Percentiles rank a stretch among this genome's conserved stretches.
Conservation (phyloP, 2,113 vertebrate species). For the Alosa alosa region DNA sequence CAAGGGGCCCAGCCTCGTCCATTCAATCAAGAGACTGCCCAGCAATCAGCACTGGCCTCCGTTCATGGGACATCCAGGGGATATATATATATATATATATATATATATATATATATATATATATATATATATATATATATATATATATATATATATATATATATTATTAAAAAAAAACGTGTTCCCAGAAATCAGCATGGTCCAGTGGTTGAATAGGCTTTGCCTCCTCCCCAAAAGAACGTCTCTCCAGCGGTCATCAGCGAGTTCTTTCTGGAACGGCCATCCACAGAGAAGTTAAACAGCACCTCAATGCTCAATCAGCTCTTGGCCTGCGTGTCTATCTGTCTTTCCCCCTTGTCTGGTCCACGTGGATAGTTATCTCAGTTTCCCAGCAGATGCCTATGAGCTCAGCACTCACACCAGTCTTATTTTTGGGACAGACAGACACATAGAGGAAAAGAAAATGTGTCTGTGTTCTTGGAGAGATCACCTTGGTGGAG, state of each 20-base stretch:
- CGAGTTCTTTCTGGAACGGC: slow-evolving; percentile 50
- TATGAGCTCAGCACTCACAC: not conserved
- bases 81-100: slow-evolving; percentile 29
- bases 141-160: too few relatives aligned
- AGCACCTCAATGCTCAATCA: slow-evolving; percentile 60
- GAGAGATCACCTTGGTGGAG: not conserved
- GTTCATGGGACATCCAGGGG: slow-evolving; percentile 65
- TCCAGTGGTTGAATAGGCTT: slow-evolving; percentile 51
- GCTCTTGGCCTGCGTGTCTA: slow-evolving; percentile 23
- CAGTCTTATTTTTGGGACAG: not conserved
- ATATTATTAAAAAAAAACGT: slow-evolving; percentile 36
- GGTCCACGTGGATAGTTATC: not conserved
- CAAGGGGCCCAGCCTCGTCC: slow-evolving; percentile 43
- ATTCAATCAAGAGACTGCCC: slow-evolving; percentile 67
- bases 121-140: too few relatives aligned
- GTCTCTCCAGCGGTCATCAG: slow-evolving; percentile 23
- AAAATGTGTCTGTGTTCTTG: not conserved
- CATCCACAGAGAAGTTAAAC: slow-evolving; percentile 47
- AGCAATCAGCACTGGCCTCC: slow-evolving; percentile 69
- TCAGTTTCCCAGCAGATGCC: not conserved
- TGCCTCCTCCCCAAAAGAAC: slow-evolving; percentile 29
- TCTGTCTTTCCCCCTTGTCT: not conserved
- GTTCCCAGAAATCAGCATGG: slow-evolving; percentile 59
- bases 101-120: too few relatives aligned
- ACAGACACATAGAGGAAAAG: not conserved